Percentiles rank a stretch among this genome's conserved stretches.
Conservation (phyloP, 30 jellyfish, hydroid and myxozoan genomes). For the Turritopsis dohrnii region DNA sequence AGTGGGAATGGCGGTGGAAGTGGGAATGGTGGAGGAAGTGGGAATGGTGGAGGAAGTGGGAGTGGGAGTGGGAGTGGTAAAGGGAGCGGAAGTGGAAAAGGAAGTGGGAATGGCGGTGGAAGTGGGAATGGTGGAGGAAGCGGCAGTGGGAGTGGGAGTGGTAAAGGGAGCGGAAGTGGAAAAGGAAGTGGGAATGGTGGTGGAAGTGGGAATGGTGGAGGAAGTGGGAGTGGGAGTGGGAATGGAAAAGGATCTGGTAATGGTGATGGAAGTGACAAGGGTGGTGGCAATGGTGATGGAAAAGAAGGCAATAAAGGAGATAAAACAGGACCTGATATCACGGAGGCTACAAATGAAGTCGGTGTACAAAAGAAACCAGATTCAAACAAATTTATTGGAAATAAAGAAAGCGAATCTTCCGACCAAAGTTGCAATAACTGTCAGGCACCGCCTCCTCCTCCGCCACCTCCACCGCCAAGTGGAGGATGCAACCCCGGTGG, state of each 20-base stretch:
- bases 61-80: conserved; percentile 7
- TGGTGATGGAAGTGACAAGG: conserved; percentile 22
- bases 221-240: conserved; percentile 29
- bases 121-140: conserved; percentile 11
- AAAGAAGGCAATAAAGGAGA: not conserved
- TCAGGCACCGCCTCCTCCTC: conserved; percentile 15
- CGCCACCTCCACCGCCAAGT: conserved; percentile 13
- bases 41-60: not conserved
- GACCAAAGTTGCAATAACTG: not conserved
- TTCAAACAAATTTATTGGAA: not conserved
- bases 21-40: conserved; percentile 2
- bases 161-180: not conserved
- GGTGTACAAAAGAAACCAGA: conserved; percentile 20
- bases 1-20: not conserved
- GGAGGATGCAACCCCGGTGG: not conserved
- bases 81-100: conserved; percentile 15
- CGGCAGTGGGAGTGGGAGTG: conserved; percentile 16
- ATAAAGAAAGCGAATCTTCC: not conserved
- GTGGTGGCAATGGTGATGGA: conserved; percentile 17
- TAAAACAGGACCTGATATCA: conserved; percentile 20
- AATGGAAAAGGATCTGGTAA: conserved; percentile 13
- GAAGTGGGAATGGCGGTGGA: conserved; percentile 15
- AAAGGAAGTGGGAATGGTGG: not conserved
- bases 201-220: conserved; percentile 16
- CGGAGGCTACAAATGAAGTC: conserved; percentile 24